Percentiles rank a stretch among this genome's conserved stretches.
phyloP scores from a whole-genome alignment of 2,888 invertebrate species.

The Drosophila emarginata region DNA sequence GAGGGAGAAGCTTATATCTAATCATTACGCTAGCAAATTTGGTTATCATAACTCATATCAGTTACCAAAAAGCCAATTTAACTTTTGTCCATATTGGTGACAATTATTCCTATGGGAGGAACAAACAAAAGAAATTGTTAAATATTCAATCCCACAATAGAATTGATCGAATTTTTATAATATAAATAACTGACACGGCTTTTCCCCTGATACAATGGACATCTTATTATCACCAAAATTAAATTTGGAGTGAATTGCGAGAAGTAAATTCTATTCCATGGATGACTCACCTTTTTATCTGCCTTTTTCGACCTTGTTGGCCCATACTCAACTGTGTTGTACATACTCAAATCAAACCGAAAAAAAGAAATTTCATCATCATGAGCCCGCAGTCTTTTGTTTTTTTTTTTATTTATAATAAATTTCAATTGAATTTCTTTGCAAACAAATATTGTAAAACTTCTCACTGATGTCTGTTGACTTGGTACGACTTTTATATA shows the following conservation, averaged over 20 bases:
- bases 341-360: slow-evolving; percentile 57
- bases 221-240: too few species aligned
- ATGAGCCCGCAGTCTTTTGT: slow-evolving; percentile 58
- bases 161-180: too few species aligned
- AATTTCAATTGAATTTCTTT: slow-evolving; percentile 64
- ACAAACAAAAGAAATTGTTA: not conserved
- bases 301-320: slow-evolving; percentile 16
- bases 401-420: slow-evolving; percentile 56
- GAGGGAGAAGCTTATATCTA: not conserved
- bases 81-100: not conserved
- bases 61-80: not conserved
- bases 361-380: slow-evolving; percentile 43
- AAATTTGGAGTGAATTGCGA: too few species aligned
- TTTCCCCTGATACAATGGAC: too few species aligned
- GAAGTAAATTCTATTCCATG: not conserved
- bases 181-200: too few species aligned
- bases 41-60: not conserved
- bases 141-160: too few species aligned
- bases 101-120: not conserved
- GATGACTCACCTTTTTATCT: slow-evolving; percentile 9
- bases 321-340: slow-evolving; percentile 23
- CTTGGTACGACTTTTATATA: not conserved
- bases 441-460: slow-evolving; percentile 29
- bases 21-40: not conserved
- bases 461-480: not conserved